Conservation (phyloP, 2,888 invertebrate species). For the Meandrusa payeni region DNA sequence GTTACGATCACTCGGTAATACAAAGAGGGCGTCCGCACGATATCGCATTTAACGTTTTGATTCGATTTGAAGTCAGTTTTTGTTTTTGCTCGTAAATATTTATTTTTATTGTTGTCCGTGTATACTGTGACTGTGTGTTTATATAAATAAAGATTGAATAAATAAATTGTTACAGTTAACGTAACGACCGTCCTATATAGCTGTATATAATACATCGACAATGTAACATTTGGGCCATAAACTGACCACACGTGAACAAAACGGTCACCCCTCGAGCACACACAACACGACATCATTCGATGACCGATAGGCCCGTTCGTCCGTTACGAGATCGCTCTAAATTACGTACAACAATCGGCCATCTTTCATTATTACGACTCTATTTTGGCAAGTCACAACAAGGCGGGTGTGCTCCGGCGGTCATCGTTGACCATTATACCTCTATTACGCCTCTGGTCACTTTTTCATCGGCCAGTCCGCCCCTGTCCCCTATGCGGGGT, state of each 20-base stretch:
- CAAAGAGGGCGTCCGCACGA: no score
- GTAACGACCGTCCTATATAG: slow-evolving; percentile 1
- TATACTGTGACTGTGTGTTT: no score
- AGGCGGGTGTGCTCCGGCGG: slow-evolving; percentile 64
- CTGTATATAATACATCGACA: neutral
- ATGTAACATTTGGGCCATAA: slow-evolving; percentile 1
- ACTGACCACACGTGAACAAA: slow-evolving; percentile 22
- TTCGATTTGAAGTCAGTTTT: no score
- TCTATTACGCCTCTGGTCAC: slow-evolving; percentile 53
- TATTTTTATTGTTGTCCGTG: no score
- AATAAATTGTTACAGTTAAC: no score
- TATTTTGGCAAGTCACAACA: slow-evolving; percentile 78
- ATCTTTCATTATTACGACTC: slow-evolving; percentile 76
- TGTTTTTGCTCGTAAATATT: no score
- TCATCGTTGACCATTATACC: slow-evolving; percentile 62
- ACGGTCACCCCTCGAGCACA: slow-evolving; percentile 26
- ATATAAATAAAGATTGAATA: no score
- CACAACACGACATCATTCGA: slow-evolving; percentile 46
- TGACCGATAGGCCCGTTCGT: slow-evolving; percentile 30
- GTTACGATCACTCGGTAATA: no score
- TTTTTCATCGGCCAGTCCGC: slow-evolving; percentile 68
- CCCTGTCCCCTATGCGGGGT: slow-evolving; percentile 75
- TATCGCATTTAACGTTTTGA: no score
- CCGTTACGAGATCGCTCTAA: slow-evolving; percentile 65
- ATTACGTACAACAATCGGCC: slow-evolving; percentile 69